Evolutionary conservation across 2,113 vertebrate species (phyloP), one percentile per base, ranked within the genome.

Genomic region (Glaucidium brasilianum): DNA sequence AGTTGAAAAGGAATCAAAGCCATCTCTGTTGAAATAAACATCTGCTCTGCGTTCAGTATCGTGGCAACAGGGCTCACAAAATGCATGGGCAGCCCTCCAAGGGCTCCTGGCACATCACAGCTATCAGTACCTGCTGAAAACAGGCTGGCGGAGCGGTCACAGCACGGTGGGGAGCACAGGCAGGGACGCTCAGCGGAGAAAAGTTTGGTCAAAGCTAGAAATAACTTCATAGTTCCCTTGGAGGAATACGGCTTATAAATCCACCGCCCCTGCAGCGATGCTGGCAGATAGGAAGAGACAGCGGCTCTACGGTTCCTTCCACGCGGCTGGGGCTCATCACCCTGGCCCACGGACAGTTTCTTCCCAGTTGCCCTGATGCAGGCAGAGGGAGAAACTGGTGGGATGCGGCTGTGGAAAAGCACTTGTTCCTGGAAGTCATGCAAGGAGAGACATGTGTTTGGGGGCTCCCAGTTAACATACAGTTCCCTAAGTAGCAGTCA

Each of bases 21-120:
- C 91, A 93, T 90, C 89, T 78, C 96, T 96, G 71, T 94, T 95
- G 95, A 96, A 97, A 94, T 93, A 95, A 96, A 97, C 95, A 96
- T 97, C 94, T 97, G 96, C 91, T 93, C 88, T 84, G 84, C 6
- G 11, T 84, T 91, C 83, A 60, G 96, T 97, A 85, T 90, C 94
- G 2, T 92, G 83, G 97, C 97, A 97, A 96, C 95, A 34, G 80
- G 67, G 67, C 73, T 92, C 73, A 59, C 87, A 90, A 86, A 96
- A 91, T 50, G 85, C 90, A n/a, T 0, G 4, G 92, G 96, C 94
- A 93, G 78, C 56, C 62, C 72, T 95, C 95, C 97, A 95, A 94
- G 80, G 72, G 76, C 79, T 94, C 85, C 92, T 97, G 95, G 95
- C 95, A 95, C 91, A 90, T 86, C 88, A 85, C 53, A 92, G 84